A percentile compares a stretch with the other conserved stretches of the same genome.
These are phyloP conservation scores for Plectrocnemia conspersa DNA, from an alignment of 1,140 invertebrate genomes.

Conservation along the genomic window DNA sequence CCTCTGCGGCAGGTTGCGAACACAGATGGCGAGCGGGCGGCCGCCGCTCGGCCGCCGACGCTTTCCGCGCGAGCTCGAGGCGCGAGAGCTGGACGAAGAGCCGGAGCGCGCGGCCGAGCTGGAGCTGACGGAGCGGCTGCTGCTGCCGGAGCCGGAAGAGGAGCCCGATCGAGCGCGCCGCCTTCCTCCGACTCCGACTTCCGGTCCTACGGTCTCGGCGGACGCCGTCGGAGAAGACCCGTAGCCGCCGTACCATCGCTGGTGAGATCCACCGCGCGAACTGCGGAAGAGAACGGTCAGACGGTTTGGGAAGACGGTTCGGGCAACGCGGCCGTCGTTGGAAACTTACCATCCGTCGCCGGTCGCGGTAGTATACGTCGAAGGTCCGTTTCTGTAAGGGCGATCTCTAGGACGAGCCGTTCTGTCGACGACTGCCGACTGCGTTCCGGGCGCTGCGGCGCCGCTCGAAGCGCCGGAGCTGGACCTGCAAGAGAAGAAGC, in stretches of 20 bases:
- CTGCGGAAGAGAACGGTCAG: constrained; percentile 28
- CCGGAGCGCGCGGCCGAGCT: constrained; percentile 45
- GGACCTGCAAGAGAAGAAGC: too few relatives aligned
- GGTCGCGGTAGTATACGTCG: constrained; percentile 36
- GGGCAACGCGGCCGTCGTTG: constrained; percentile 20
- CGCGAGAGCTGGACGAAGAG: constrained; percentile 50
- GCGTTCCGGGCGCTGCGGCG: constrained; percentile 38
- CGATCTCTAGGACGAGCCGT: constrained; percentile 40
- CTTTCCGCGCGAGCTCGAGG: constrained; percentile 39
- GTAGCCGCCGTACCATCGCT: constrained; percentile 27
- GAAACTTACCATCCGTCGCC: constrained; percentile 25
- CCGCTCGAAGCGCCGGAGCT: constrained; percentile 37
- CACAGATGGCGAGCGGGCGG: constrained; percentile 80
- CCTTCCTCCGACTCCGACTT: constrained; percentile 29
- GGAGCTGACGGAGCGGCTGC: constrained; percentile 46
- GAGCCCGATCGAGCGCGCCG: constrained; percentile 52
- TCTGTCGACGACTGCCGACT: constrained; percentile 40
- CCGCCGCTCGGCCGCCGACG: constrained; percentile 33
- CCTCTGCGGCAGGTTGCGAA: constrained; percentile 81
- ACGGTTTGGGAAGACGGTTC: constrained; percentile 38
- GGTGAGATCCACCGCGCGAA: constrained; percentile 20
- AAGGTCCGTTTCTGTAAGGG: constrained; percentile 35
- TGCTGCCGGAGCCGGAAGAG: constrained; percentile 45
- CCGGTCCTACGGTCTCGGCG: constrained; percentile 31
- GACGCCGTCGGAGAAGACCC: constrained; percentile 36